Evolutionary conservation across 2,113 vertebrate species (phyloP), one percentile per base, ranked within the genome.

Genomic region (Pavo muticus): DNA sequence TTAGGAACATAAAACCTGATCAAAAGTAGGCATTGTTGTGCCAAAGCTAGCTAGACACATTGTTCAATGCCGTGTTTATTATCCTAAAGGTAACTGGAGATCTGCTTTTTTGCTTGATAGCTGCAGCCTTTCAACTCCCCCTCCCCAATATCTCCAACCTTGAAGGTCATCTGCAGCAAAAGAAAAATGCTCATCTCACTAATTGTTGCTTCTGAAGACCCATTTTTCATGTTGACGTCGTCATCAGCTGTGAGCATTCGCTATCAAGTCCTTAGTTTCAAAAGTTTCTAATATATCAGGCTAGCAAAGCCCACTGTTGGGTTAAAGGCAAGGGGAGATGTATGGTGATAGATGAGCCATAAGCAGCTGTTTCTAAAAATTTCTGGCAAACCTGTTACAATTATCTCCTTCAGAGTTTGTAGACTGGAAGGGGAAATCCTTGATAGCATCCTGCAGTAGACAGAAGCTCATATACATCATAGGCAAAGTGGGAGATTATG

Each of bases 1-100:
- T 87, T 88, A 71, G 89, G 84, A 71, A 59, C 60, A 77, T 39
- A 54, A 74, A 88, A 65, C 15, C 27, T 63, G 27, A n/a, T 42
- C 47, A 29, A 52, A 88, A 77, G n/a, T 9, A 73, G 37, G 15
- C 7, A 3, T 52, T 13, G 23, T 64, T 89, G 63, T 21, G 50
- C 47, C 74, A 71, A 39, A 87, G 70, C 35, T 70, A 11, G 37
- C 27, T 23, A 48, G 57, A 47, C 37, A 37, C n/a, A 6, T 21
- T 20, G 44, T 48, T 52, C 48, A 52, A 6, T 24, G 47, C 37
- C 45, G 18, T 5, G 0, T 79, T 61, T 11, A 5, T 25, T 61
- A 3, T 11, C 47, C 61, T 61, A 6, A 63, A 68, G 75, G 12
- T 40, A 76, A 30, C 52, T 35, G 68, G 27, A 65, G 30, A 23